Evolutionary conservation across 2,113 vertebrate species (phyloP).

Genomic region (Ptilorrhoa leucosticta): DNA sequence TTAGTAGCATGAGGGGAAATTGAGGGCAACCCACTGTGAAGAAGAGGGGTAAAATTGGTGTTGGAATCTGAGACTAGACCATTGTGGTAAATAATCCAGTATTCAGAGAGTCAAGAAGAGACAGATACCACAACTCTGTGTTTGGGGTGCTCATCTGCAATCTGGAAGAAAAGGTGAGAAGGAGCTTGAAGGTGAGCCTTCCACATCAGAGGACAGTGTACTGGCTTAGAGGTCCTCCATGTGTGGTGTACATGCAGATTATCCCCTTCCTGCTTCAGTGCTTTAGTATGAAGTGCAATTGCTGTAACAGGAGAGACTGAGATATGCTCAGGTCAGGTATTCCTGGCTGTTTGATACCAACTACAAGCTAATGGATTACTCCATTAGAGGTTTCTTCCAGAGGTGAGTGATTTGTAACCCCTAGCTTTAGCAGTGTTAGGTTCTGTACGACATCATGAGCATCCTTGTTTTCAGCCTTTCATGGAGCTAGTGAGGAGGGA

Average conservation of each 20-base stretch:
- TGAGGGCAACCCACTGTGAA: neutral
- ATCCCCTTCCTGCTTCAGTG: neutral
- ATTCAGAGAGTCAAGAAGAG: neutral
- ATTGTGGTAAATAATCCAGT: neutral
- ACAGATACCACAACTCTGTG: neutral
- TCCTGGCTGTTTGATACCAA: neutral
- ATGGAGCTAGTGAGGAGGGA: neutral
- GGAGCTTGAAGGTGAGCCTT: neutral
- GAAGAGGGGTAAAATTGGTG: neutral
- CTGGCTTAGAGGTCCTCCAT: neutral
- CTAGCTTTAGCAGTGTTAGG: neutral
- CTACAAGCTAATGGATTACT: neutral
- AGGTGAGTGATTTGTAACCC: neutral
- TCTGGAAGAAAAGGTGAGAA: neutral
- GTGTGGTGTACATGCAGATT: no score
- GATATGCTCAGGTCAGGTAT: neutral
- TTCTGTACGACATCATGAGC: fast-evolving
- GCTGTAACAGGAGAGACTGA: neutral
- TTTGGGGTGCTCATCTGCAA: neutral
- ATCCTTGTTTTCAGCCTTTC: neutral
- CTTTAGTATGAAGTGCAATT: neutral
- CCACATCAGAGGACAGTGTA: fast-evolving
- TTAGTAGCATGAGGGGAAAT: neutral
- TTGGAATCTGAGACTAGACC: neutral
- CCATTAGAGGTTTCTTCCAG: neutral